Conservation (phyloP, 1,140 invertebrate species). For the Ectropis grisescens region DNA sequence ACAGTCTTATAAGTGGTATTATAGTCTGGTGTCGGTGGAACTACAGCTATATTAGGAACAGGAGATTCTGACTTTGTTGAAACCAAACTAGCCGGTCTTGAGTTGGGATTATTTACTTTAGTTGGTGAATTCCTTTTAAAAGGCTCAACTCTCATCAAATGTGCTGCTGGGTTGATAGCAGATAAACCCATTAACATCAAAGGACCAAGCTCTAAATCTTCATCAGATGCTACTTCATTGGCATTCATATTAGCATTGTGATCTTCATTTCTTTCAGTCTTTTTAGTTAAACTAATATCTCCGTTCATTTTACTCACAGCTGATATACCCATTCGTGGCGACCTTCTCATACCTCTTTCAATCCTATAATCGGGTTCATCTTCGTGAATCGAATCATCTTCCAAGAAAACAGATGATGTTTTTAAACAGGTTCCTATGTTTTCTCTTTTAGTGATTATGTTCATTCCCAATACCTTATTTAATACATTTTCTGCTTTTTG, state of each 20-base stretch:
- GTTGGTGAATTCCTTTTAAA: constrained; percentile 36
- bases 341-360: constrained; percentile 51
- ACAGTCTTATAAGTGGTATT: constrained; percentile 62
- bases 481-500: constrained; percentile 62
- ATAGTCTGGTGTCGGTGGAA: constrained; percentile 81
- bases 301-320: constrained; percentile 62
- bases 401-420: constrained; percentile 59
- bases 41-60: constrained; percentile 79
- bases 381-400: constrained; percentile 55
- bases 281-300: constrained; percentile 54
- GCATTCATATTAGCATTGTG: constrained; percentile 34
- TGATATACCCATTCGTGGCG: constrained; percentile 58
- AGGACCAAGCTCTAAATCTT: constrained; percentile 71
- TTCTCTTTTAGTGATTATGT: constrained; percentile 58
- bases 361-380: constrained; percentile 56
- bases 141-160: constrained; percentile 74
- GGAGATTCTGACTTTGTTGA: constrained; percentile 55
- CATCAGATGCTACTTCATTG: constrained; percentile 56
- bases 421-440: constrained; percentile 51
- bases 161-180: constrained; percentile 75
- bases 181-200: constrained; percentile 75
- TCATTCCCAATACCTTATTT: constrained; percentile 63
- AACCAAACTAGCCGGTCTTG: constrained; percentile 45
- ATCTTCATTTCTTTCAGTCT: constrained; percentile 42
- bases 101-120: constrained; percentile 27